Base-by-base conservation (phyloP, 2,113 vertebrate species). In the Mungos mungo region DNA sequence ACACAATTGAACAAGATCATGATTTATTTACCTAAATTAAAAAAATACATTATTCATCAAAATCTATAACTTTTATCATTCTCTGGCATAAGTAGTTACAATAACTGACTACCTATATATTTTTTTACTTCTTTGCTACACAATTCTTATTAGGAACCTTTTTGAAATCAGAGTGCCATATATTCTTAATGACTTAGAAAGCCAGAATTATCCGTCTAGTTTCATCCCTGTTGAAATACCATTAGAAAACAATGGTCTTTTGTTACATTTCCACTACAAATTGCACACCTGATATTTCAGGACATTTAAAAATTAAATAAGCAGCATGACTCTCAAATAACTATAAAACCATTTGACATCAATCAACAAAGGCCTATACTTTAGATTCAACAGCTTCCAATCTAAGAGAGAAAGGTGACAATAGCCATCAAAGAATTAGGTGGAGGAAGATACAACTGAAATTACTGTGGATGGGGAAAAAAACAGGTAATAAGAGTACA, bases 231-330 rank as follows among this genome's bases (percentile, higher is more conserved):
- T 74, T 97, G 85, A 97, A 98, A 96, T 97, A 94, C 81, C 97
- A 93, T 90, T 97, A 91, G 96, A 97, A 86, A 91, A 82, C 41
- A 82, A 85, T 93, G 77, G 92, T 90, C 83, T 95, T 90, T 96
- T 15, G 65, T 97, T 98, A 93, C 47, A 93, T 90, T 97, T 97
- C 71, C 88, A 95, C 77, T 90, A 38, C 68, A 98, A 97, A 96
- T 94, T 95, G 60, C n/a, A 93, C 31, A 93, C 92, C 84, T 96
- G 80, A 93, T 97, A 97, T 92, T 97, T 98, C 71, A 97, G 81
- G 74, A 66, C 96, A 96, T 97, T 98, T 98, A 97, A 98, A 97
- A 98, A 98, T 98, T 98, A 97, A 98, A 90, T 92, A 90, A 98
- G 14, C 50, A 83, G 77, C 7, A 94, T 83, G 88, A 98, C 69